Evolutionary conservation across 2,113 vertebrate species (phyloP).

Genomic region (Saiga tatarica): DNA sequence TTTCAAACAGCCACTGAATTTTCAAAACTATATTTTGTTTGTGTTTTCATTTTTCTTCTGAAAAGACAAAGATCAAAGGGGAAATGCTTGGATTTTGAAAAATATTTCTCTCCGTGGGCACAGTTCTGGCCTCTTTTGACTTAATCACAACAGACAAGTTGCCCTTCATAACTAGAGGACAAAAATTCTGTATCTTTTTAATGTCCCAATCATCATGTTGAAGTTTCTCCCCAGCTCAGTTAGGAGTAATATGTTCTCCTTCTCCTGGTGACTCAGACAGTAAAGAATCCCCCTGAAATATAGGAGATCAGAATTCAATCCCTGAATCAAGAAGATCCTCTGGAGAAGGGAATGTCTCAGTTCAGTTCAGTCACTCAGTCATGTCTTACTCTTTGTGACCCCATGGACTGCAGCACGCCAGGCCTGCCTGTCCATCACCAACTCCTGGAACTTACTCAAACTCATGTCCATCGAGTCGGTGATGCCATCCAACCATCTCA

Average conservation of each 20-base stretch:
- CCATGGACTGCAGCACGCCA: neutral
- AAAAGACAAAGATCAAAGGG: neutral
- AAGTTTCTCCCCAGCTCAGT: neutral
- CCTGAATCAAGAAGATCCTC: neutral
- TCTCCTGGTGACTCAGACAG: neutral
- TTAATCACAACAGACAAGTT: neutral
- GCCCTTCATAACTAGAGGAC: neutral
- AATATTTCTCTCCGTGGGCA: neutral
- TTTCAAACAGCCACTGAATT: neutral
- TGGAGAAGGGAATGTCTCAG: neutral
- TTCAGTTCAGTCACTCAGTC: neutral
- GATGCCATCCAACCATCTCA: neutral
- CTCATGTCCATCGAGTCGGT: fast-evolving
- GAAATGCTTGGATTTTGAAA: neutral
- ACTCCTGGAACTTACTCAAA: fast-evolving
- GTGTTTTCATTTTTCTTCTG: neutral
- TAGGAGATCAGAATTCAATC: neutral
- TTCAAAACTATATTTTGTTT: neutral
- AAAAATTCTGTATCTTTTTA: neutral
- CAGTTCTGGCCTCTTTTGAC: neutral
- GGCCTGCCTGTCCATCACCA: neutral
- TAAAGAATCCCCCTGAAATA: neutral
- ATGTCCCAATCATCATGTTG: neutral
- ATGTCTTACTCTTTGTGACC: neutral
- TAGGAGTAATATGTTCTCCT: neutral